These are phyloP conservation scores for Sitophilus oryzae DNA, from an alignment of 1,140 invertebrate genomes.

Conservation along the genomic window DNA sequence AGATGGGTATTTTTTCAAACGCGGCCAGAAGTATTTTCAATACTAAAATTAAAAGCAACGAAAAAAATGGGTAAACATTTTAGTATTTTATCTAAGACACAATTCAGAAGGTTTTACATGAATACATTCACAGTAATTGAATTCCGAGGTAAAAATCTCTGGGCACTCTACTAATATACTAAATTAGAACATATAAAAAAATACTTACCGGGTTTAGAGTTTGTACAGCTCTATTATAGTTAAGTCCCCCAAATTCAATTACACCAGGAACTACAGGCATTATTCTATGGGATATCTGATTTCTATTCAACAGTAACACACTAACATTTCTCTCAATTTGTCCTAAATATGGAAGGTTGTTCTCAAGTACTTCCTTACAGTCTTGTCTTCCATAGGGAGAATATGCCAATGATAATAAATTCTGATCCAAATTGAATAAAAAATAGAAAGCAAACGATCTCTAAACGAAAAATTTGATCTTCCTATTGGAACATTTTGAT, in stretches of 20 bases:
- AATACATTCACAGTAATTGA: too few species aligned
- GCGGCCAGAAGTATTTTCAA: neutral
- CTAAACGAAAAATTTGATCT: conserved; percentile 24
- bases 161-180: too few species aligned
- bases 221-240: conserved; percentile 1
- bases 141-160: too few species aligned
- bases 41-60: too few species aligned
- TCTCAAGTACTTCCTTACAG: conserved; percentile 43
- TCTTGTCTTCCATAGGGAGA: conserved; percentile 31
- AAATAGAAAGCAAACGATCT: conserved; percentile 3
- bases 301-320: conserved; percentile 48
- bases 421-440: conserved; percentile 13
- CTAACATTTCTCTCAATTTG: conserved; percentile 47
- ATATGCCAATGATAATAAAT: conserved; percentile 15
- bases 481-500: conserved; percentile 34
- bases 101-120: neutral
- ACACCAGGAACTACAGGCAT: conserved; percentile 45
- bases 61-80: too few species aligned
- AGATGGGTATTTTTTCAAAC: too few species aligned
- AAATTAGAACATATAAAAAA: conserved; percentile 36
- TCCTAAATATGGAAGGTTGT: conserved; percentile 41
- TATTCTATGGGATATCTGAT: conserved; percentile 43
- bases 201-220: conserved; percentile 1
- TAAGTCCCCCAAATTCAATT: conserved; percentile 30
- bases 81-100: neutral